Evolutionary conservation across 2,113 vertebrate genomes (phyloP).

Genomic region (Trematomus loennbergii): DNA sequence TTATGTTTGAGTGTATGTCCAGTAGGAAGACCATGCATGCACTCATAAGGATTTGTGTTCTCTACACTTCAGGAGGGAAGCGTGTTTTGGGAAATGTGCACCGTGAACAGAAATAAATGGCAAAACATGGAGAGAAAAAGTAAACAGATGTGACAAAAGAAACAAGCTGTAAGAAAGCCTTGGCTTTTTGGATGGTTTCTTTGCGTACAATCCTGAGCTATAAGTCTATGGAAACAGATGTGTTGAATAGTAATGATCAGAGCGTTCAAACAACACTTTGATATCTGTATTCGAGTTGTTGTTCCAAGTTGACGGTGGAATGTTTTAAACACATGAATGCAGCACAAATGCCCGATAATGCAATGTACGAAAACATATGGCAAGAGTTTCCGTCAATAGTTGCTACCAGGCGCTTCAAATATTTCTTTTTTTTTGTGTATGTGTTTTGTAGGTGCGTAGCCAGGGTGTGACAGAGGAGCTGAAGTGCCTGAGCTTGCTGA

Average conservation of each 20-base stretch:
- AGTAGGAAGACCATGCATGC: no score
- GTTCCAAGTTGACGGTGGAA: no score
- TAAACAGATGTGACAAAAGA: neutral
- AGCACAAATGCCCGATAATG: no score
- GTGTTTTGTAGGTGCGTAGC: conserved; percentile 79
- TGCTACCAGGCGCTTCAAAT: neutral
- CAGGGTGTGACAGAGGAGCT: conserved; percentile 87
- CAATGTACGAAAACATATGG: no score
- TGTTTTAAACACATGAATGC: no score
- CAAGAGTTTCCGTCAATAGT: neutral
- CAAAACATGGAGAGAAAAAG: neutral
- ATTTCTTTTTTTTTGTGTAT: neutral
- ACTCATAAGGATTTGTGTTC: no score
- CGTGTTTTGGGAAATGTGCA: neutral
- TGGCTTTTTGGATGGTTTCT: no score
- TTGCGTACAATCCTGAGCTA: no score
- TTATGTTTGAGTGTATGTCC: neutral
- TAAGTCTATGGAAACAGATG: no score
- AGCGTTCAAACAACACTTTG: no score
- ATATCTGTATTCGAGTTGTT: no score
- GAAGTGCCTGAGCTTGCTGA: conserved; percentile 87
- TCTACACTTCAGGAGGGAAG: neutral
- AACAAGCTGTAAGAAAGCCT: neutral
- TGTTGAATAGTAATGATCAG: no score
- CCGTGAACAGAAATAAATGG: neutral